These are phyloP conservation scores for Cephalopholis sonnerati DNA, from an alignment of 2,113 vertebrate genomes.

Conservation along the genomic window DNA sequence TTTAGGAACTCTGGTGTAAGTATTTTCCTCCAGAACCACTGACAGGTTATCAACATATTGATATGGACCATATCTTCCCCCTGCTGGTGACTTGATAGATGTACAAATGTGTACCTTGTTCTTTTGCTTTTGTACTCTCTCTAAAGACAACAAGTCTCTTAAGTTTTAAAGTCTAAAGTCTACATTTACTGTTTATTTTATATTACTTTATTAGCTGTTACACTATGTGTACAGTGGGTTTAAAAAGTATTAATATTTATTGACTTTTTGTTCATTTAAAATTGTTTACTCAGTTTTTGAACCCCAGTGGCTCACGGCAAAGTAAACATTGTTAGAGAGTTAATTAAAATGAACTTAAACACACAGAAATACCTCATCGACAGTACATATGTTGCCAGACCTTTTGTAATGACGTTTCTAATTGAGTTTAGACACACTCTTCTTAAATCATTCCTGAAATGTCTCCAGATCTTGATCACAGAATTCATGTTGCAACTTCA, in stretches of 20 bases:
- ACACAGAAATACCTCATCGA: neutral
- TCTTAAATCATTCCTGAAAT: neutral
- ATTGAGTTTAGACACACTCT: neutral
- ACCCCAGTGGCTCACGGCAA: no score
- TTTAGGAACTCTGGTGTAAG: slow-evolving; percentile 9
- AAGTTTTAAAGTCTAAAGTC: neutral
- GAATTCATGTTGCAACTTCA: neutral
- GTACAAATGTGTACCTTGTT: slow-evolving; percentile 11
- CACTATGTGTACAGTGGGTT: neutral
- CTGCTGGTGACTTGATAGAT: slow-evolving; percentile 57
- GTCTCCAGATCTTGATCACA: neutral
- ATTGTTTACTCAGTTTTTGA: neutral
- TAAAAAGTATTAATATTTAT: neutral
- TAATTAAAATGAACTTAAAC: no score
- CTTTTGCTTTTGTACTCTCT: neutral
- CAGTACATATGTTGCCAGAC: neutral
- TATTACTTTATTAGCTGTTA: neutral
- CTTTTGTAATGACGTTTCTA: neutral
- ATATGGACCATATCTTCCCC: slow-evolving; percentile 33
- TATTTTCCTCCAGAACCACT: slow-evolving; percentile 12
- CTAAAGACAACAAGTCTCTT: neutral
- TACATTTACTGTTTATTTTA: neutral
- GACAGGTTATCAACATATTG: slow-evolving; percentile 1
- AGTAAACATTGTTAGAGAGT: neutral
- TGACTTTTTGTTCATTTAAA: neutral